Conservation (phyloP, 1,140 invertebrate species). For the Thrips palmi region DNA sequence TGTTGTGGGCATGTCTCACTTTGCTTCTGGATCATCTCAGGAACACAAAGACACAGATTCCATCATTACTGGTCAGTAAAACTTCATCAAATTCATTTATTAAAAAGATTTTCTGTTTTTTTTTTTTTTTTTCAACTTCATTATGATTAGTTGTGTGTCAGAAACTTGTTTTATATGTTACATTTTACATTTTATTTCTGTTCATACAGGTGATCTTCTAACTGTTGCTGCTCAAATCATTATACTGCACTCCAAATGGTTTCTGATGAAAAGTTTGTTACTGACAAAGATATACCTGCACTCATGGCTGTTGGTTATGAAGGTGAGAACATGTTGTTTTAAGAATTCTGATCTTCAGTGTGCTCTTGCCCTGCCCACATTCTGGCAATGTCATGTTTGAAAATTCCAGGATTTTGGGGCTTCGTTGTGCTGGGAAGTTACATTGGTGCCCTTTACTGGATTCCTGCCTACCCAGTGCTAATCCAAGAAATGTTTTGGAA, state of each 20-base stretch:
- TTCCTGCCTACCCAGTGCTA: slow-evolving; percentile 48
- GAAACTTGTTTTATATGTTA: neutral
- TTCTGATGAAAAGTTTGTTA: slow-evolving; percentile 80
- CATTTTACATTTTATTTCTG: slow-evolving; percentile 7
- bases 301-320: slow-evolving; percentile 85
- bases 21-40: slow-evolving; percentile 27
- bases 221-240: slow-evolving; percentile 81
- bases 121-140: slow-evolving; percentile 1
- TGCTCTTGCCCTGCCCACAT: neutral
- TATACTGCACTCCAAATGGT: slow-evolving; percentile 84
- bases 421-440: slow-evolving; percentile 52
- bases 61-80: slow-evolving; percentile 51
- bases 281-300: slow-evolving; percentile 61
- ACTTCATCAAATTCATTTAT: slow-evolving; percentile 37
- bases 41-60: slow-evolving; percentile 41
- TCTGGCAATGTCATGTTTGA: slow-evolving; percentile 10
- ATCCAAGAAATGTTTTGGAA: slow-evolving; percentile 63
- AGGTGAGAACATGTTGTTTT: slow-evolving; percentile 29
- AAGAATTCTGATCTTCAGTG: slow-evolving; percentile 1
- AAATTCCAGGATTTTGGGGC: slow-evolving; percentile 55
- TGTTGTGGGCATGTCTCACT: slow-evolving; percentile 67
- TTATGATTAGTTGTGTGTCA: neutral
- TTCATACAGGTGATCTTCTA: slow-evolving; percentile 58
- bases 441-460: slow-evolving; percentile 71
- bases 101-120: too few relatives aligned